phyloP scores from a whole-genome alignment of 1,140 invertebrate genomes.

The Tetraneura akinire region DNA sequence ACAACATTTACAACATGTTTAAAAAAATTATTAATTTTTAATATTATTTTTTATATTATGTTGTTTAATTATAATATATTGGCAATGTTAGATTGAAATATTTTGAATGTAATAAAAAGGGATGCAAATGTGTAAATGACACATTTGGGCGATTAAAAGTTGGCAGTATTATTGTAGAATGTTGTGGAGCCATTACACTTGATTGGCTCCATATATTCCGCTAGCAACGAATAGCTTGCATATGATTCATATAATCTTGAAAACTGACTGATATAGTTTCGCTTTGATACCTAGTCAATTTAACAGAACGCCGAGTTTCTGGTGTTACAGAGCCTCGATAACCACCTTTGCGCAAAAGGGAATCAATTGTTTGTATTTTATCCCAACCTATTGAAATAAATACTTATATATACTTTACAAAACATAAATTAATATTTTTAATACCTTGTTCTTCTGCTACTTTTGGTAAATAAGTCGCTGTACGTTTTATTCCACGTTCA shows the following conservation, averaged over 20 bases:
- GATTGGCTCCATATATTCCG: slow-evolving; percentile 57
- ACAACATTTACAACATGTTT: neutral
- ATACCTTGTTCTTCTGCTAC: slow-evolving; percentile 96
- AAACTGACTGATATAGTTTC: slow-evolving; percentile 83
- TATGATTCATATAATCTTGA: slow-evolving; percentile 75
- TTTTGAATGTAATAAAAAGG: neutral
- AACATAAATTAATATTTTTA: slow-evolving; percentile 31
- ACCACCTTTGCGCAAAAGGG: slow-evolving; percentile 93
- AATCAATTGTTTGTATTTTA: slow-evolving; percentile 97
- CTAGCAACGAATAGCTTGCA: slow-evolving; percentile 66
- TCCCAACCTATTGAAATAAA: slow-evolving; percentile 75
- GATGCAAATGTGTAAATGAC: neutral
- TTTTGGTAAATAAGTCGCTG: slow-evolving; percentile 97
- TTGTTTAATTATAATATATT: slow-evolving; percentile 8
- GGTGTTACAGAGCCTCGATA: slow-evolving; percentile 89
- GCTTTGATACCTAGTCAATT: slow-evolving; percentile 92
- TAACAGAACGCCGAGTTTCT: slow-evolving; percentile 83
- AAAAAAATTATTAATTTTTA: neutral
- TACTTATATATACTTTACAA: neutral
- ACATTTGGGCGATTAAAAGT: slow-evolving; percentile 8
- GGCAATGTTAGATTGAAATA: slow-evolving; percentile 9
- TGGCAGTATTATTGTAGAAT: slow-evolving; percentile 29
- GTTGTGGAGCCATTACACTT: neutral
- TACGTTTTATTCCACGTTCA: slow-evolving; percentile 91
- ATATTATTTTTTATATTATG: slow-evolving; percentile 1